Evolutionary conservation across 1,140 invertebrate species (phyloP), one percentile per base, ranked within the genome.

Genomic region (Trichonephila inaurata): DNA sequence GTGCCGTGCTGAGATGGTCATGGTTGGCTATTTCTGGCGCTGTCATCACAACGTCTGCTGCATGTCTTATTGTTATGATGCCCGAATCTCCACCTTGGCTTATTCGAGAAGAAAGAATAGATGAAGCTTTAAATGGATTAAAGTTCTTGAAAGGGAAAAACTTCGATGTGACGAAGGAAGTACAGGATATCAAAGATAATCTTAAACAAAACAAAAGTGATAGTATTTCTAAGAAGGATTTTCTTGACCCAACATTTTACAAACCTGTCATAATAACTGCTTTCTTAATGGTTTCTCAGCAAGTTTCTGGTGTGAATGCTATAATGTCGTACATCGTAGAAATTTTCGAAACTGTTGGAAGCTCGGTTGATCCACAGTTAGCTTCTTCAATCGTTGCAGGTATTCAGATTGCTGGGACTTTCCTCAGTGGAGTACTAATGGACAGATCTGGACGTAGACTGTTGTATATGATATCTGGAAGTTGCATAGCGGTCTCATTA

Each of bases 241-340:
- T 94, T 24, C 62, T 69, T 0, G 8, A 89, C 0, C 82, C 94
- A 2, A 61, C 51, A 8, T 58, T 91, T 28, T 93, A 89, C 40
- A 94, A 93, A n/a, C 94, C 94, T 12, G n/a, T 61, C 16, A 95
- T 97, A 0, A 98, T 99, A 72, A 97, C 97, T 0, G 95, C 99
- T 7, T 98, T 98, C 5, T 96, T 99, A 61, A 99, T 99, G 98
- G 97, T 98, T 95, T 98, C 99, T 96, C 98, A 99, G 96, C 98
- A 99, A 96, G 96, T 99, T 91, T 98, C 97, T 94, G 98, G 98
- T 40, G 98, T 98, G 94, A 99, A 99, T 95, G 98, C 98, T 2
- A 97, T 99, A 33, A 98, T 99, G 95, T 99, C 99, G 95, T 99
- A 99, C 95, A 98, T 98, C 0, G 97, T 97, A 19, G 96, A 96